Evolutionary conservation across 1,140 invertebrate species (phyloP).

Genomic region (Macrotrachela quadricornifera): DNA sequence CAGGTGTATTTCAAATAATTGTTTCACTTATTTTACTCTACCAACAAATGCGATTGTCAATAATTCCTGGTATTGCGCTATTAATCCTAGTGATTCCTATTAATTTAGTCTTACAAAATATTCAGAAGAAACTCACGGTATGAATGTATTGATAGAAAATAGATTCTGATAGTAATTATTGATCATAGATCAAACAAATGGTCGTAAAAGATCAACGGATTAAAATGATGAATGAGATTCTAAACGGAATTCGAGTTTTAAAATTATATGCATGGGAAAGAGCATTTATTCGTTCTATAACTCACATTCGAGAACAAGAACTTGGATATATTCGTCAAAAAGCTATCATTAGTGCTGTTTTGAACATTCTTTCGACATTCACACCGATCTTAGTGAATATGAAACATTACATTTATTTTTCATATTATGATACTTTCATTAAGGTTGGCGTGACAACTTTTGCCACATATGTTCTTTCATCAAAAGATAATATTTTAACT

Average conservation of each 20-base stretch:
- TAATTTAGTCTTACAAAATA: too few relatives aligned
- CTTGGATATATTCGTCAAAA: slow-evolving; percentile 29
- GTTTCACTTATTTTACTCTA: too few relatives aligned
- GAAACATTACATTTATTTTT: too few relatives aligned
- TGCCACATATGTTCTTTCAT: slow-evolving; percentile 32
- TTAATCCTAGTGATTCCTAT: too few relatives aligned
- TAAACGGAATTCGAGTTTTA: slow-evolving; percentile 31
- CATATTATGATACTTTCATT: too few relatives aligned
- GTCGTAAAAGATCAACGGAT: slow-evolving; percentile 34
- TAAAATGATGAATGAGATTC: slow-evolving; percentile 29
- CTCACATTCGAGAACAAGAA: slow-evolving; percentile 26
- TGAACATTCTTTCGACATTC: slow-evolving; percentile 79
- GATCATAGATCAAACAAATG: too few relatives aligned
- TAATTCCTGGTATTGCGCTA: too few relatives aligned
- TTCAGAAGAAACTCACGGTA: too few relatives aligned
- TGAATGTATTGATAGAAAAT: too few relatives aligned
- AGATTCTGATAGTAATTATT: too few relatives aligned
- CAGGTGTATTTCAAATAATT: too few relatives aligned
- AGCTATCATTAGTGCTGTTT: slow-evolving; percentile 38
- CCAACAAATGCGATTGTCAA: too few relatives aligned
- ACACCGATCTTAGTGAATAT: slow-evolving; percentile 55
- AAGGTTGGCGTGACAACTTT: slow-evolving; percentile 14
- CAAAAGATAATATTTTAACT: slow-evolving; percentile 32
- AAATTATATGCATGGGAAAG: slow-evolving; percentile 28
- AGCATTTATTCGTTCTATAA: slow-evolving; percentile 32